Percentiles rank a stretch among this genome's conserved stretches.
phyloP scores from a whole-genome alignment of 2,888 invertebrate species.

The Kuschelorhynchus macadamiae region DNA sequence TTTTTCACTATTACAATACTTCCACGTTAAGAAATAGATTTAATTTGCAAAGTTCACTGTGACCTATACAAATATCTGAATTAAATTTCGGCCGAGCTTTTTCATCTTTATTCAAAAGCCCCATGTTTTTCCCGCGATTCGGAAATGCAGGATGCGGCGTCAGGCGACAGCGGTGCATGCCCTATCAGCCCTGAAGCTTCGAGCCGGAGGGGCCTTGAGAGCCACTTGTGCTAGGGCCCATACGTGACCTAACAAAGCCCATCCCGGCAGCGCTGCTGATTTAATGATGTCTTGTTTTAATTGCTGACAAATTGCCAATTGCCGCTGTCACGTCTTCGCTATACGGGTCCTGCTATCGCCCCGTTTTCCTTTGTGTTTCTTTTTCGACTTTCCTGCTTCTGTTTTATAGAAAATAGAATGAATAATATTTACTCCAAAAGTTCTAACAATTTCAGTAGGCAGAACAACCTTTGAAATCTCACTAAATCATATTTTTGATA shows the following conservation, averaged over 20 bases:
- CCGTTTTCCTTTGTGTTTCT: conserved; percentile 38
- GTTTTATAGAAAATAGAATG: no score
- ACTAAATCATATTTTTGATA: no score
- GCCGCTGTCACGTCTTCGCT: conserved; percentile 56
- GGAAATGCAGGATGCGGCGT: conserved; percentile 33
- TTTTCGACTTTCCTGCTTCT: not conserved
- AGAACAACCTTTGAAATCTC: no score
- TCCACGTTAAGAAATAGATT: no score
- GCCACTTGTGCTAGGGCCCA: conserved; percentile 58
- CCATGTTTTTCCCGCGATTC: conserved; percentile 18
- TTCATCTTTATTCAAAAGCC: not conserved
- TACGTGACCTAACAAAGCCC: conserved; percentile 70
- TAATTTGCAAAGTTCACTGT: no score
- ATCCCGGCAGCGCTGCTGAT: conserved; percentile 66
- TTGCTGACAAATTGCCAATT: conserved; percentile 70
- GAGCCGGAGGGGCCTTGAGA: conserved; percentile 38
- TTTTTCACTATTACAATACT: not conserved
- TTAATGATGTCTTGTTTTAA: conserved; percentile 70
- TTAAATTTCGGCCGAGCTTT: no score
- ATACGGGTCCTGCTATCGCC: conserved; percentile 22
- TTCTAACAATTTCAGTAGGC: no score
- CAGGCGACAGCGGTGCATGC: conserved; percentile 49
- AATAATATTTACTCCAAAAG: no score
- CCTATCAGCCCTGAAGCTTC: conserved; percentile 51
- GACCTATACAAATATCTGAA: no score